phyloP scores from a whole-genome alignment of 2,113 vertebrate species.

The Isurus oxyrinchus region DNA sequence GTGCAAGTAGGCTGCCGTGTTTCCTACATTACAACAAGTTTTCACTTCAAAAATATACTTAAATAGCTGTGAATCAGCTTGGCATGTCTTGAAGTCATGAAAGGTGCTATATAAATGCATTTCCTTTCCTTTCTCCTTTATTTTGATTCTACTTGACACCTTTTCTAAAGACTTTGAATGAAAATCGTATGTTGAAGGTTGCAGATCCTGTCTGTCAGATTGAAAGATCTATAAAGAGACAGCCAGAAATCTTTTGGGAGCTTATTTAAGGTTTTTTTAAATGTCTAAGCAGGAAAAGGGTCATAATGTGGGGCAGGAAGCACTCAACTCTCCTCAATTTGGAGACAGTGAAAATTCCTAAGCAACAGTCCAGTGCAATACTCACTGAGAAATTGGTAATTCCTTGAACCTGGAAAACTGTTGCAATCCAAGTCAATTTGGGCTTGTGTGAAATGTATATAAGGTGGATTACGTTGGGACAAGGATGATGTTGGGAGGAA shows the following conservation, averaged over 20 bases:
- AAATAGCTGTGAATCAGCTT: not conserved
- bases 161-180: not conserved
- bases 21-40: not conserved
- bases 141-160: not conserved
- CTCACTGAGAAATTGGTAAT: not conserved
- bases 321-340: not conserved
- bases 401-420: not conserved
- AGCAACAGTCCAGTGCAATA: not conserved
- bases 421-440: not conserved
- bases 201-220: not conserved
- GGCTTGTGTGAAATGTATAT: not conserved
- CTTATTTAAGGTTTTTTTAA: not conserved
- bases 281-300: not conserved
- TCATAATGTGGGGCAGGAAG: not conserved
- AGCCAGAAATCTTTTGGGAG: not conserved
- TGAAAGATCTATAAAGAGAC: not conserved
- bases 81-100: not conserved
- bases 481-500: not conserved
- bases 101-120: not conserved
- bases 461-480: not conserved
- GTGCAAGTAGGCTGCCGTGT: not conserved
- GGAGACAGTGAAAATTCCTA: not conserved
- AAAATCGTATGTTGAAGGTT: not conserved
- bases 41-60: not conserved
- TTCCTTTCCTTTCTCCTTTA: too few species aligned